These are phyloP conservation scores for Drosophila neonasuta DNA, from an alignment of 2,888 invertebrate genomes.

Conservation along the genomic window DNA sequence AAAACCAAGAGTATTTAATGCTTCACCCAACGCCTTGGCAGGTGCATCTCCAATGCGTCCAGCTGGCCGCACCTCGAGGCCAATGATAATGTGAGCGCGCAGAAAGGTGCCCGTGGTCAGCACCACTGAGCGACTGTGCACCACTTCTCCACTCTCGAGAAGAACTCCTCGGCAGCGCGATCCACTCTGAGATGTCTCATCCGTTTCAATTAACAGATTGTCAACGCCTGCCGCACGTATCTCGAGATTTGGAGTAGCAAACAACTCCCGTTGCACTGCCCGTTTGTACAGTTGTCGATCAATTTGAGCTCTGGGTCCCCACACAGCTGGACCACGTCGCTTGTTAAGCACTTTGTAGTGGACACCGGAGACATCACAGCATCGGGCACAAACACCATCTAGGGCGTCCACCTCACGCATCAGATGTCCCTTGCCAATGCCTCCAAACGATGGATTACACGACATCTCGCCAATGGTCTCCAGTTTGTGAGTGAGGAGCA, in stretches of 20 bases:
- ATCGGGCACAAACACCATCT: slow-evolving; percentile 91
- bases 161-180: slow-evolving; percentile 76
- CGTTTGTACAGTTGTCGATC: slow-evolving; percentile 90
- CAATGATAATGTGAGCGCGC: slow-evolving; percentile 92
- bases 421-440: slow-evolving; percentile 94
- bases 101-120: slow-evolving; percentile 95
- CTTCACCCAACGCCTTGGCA: slow-evolving; percentile 89
- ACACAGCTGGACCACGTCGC: slow-evolving; percentile 93
- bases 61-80: slow-evolving; percentile 88
- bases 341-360: slow-evolving; percentile 92
- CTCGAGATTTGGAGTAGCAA: slow-evolving; percentile 86
- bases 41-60: slow-evolving; percentile 92
- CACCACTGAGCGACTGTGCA: slow-evolving; percentile 87
- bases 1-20: slow-evolving; percentile 88
- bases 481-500: slow-evolving; percentile 92
- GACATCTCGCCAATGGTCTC: slow-evolving; percentile 96
- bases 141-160: slow-evolving; percentile 83
- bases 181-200: slow-evolving; percentile 13
- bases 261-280: slow-evolving; percentile 88
- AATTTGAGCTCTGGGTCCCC: slow-evolving; percentile 94
- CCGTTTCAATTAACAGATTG: slow-evolving; percentile 85
- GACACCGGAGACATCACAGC: slow-evolving; percentile 91
- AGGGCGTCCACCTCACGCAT: slow-evolving; percentile 94
- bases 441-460: slow-evolving; percentile 96
- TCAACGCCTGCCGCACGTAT: slow-evolving; percentile 88